phyloP scores from a whole-genome alignment of 1,140 invertebrate species.

The Physella acuta region DNA sequence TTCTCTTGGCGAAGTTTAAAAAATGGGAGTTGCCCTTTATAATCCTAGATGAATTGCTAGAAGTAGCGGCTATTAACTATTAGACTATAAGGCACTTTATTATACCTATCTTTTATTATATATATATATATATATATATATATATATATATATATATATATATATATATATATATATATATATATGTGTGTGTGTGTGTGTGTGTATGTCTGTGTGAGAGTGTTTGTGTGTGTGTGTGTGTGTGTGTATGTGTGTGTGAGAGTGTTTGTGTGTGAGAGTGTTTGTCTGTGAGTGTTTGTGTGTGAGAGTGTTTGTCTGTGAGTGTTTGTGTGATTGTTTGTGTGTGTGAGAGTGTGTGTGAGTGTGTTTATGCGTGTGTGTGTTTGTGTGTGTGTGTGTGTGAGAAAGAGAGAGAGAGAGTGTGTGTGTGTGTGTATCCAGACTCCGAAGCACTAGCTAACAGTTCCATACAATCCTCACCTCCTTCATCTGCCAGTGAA shows the following conservation, averaged over 20 bases:
- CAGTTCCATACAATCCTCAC: not conserved
- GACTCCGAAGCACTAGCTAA: not conserved
- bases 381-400: not conserved
- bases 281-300: not conserved
- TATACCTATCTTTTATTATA: no score
- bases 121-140: no score
- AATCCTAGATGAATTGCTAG: not conserved
- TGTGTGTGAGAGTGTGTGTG: not conserved
- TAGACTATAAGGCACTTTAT: no score
- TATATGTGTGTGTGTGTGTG: no score
- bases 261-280: no score
- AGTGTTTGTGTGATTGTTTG: not conserved
- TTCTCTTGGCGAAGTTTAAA: not conserved
- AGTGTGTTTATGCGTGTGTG: not conserved
- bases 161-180: no score
- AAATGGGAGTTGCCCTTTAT: not conserved
- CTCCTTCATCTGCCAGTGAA: constrained; percentile 20
- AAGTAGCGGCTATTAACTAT: no score
- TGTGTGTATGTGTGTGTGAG: no score
- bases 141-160: no score
- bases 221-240: no score
- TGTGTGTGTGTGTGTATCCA: no score
- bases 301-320: not conserved
- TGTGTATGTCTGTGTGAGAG: no score
- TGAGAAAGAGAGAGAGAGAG: not conserved